Evolutionary conservation across 2,797 vertebrate species (phyloP), one percentile per base, ranked within the genome.

Genomic region (Garrulus glandarius): DNA sequence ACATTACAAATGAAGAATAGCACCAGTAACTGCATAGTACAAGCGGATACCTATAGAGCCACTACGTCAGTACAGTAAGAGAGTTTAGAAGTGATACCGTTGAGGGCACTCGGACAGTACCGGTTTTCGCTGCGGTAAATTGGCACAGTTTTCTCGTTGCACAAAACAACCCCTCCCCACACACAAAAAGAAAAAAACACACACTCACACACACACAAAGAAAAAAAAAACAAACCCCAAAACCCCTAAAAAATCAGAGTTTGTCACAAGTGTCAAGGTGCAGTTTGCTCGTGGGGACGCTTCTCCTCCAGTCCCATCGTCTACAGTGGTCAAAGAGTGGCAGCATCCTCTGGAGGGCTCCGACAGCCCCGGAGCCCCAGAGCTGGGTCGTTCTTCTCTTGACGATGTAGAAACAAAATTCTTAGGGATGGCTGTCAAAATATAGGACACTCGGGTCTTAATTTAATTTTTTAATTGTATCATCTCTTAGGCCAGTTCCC

Each of bases 1-100:
- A 99, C 99, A 99, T 99, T 99, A 99, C 98, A 98, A 98, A 96
- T 88, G 68, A 96, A 97, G 98, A 96, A 98, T 99, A 99, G 99
- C 99, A 99, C 99, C 99, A 99, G 98, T 98, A 98, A 98, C 98
- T 98, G 98, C 98, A 97, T 98, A 98, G 96, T 98, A 98, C 97
- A 98, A 97, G 98, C 98, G 98, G 98, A 98, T 98, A 98, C 97
- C 97, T 98, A 98, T 97, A 98, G 97, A 98, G 98, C 98, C 96
- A 97, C 98, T 98, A 98, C 98, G 94, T 98, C 98, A 96, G 93
- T 98, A 98, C 98, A 99, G 98, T 99, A 98, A 99, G 97, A 98
- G 96, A 98, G 98, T 96, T 94, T 98, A 98, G 92, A 87, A 92
- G 93, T 64, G 90, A 97, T 95, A 89, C 86, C 50, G 3, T 70